Evolutionary conservation across 2,113 vertebrate genomes (phyloP), one percentile per base, ranked within the genome.

Genomic region (Tachysurus fulvidraco): DNA sequence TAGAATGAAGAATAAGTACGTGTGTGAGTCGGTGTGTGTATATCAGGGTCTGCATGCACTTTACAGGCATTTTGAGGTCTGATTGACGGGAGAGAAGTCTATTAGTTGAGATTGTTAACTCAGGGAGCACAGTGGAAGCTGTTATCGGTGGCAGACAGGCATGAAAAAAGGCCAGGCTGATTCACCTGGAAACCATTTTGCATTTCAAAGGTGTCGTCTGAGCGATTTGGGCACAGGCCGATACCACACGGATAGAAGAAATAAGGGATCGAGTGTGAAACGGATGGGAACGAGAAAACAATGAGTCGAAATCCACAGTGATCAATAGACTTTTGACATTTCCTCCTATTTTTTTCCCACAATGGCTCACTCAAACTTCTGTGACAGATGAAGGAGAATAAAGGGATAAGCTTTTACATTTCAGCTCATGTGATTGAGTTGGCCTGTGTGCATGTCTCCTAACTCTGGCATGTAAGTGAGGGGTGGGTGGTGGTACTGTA

Each of bases 71-170:
- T 94, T 93, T 92, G 92, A 93, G 90, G 92, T 86, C 89, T 95
- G 94, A 95, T 93, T 95, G 94, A 95, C 93, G 93, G 91, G 88
- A 88, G 92, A 93, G 92, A 94, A 95, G 95, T 95, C 94, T 95
- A 95, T 95, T 95, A 95, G 93, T 91, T 92, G 91, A 95, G 94
- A 95, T 95, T 93, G 94, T 95, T 95, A 95, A 94, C 91, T 91
- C 83, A 12, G 79, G 89, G 30, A 88, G 89, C 93, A 92, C 91
- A 92, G 89, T 89, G 91, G 89, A 94, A 91, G 91, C 93, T 93
- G 94, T 95, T 95, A 95, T 95, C 94, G 92, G 91, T 92, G 92
- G 88, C 91, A 94, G 94, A 94, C 94, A 95, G 94, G 91, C 91
- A 90, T 94, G 92, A 93, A 93, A 73, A 81, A 93, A 93, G 92